Base-by-base conservation (phyloP, 2,797 vertebrate genomes). In the Hephaestus fuliginosus region DNA sequence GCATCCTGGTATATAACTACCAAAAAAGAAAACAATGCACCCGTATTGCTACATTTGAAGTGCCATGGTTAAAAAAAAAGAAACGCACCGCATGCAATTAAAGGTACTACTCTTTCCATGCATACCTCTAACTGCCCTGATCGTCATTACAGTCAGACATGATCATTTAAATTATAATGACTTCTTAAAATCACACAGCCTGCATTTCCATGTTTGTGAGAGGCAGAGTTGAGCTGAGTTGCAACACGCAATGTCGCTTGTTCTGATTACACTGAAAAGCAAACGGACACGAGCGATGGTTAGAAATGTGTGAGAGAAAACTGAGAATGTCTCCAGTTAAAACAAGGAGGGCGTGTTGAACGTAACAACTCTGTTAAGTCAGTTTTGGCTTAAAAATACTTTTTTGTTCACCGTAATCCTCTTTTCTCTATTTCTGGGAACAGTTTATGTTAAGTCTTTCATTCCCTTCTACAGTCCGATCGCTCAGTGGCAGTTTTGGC, bases 401-500 rank as follows among this genome's bases (percentile, higher is more conserved):
- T 76, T 30, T 51, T n/a, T 33, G 4, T 57, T 36, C 28, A 20
- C 30, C 9, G 55, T 10, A 51, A 25, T 64, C 25, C 6, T 68
- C 28, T 55, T 76, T 22, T 52, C 55, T 30, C 44, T 46, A 7
- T 69, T 66, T 53, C 25, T 46, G 53, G 61, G 12, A 82, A 49
- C 20, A 52, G 25, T 57, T 44, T 5, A 0, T 63, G 84, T 82
- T 17, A 85, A 82, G 60, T 81, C 48, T 48, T 66, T 71, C 7
- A 44, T 66, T 76, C 48, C 52, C 20, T 74, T 28, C 6, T 7
- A 28, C 0, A 33, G 15, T 43, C 25, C 39, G 15, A 69, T 25
- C 44, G 5, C 15, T 96, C 89, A 97, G 94, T 97, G 97, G 87
- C 97, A 97, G 87, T 97, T 97, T 86, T 97, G 97, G 82, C 97